Percentiles rank a stretch among this genome's conserved stretches.
phyloP scores from a whole-genome alignment of 2,113 vertebrate genomes.

The Corydoras sp. region DNA sequence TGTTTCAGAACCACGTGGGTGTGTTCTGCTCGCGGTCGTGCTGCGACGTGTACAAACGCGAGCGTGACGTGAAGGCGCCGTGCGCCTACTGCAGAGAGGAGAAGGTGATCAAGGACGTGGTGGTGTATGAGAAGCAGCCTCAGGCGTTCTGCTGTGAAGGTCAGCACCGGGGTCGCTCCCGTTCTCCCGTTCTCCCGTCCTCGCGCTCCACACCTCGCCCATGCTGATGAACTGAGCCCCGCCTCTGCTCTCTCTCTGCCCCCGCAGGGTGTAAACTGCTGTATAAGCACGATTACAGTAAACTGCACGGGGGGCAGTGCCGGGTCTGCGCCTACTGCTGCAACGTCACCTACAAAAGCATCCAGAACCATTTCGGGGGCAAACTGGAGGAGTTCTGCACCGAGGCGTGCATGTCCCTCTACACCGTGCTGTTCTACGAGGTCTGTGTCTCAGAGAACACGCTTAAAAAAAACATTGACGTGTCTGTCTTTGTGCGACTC shows the following conservation, averaged over 20 bases:
- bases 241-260: not conserved
- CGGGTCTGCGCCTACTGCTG: constrained; percentile 87
- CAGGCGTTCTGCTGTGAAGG: constrained; percentile 88
- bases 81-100: constrained; percentile 89
- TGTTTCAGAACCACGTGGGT: constrained; percentile 77
- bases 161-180: constrained; percentile 49
- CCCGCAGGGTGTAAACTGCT: constrained; percentile 82
- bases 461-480: too few species aligned
- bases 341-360: constrained; percentile 76
- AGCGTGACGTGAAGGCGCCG: constrained; percentile 70
- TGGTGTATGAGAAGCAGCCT: constrained; percentile 77
- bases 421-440: constrained; percentile 90
- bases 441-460: constrained; percentile 46
- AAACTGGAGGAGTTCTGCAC: constrained; percentile 89
- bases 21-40: constrained; percentile 87
- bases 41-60: constrained; percentile 85
- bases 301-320: constrained; percentile 77
- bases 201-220: too few species aligned
- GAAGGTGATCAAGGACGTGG: constrained; percentile 81
- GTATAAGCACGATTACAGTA: constrained; percentile 79
- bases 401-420: constrained; percentile 95
- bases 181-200: too few species aligned
- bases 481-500: too few species aligned
- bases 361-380: constrained; percentile 85
- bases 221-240: constrained; percentile 84